Percentiles rank a stretch among this genome's conserved stretches.
Conservation (phyloP, 1,140 invertebrate species). For the Diachasmimorpha longicaudata region DNA sequence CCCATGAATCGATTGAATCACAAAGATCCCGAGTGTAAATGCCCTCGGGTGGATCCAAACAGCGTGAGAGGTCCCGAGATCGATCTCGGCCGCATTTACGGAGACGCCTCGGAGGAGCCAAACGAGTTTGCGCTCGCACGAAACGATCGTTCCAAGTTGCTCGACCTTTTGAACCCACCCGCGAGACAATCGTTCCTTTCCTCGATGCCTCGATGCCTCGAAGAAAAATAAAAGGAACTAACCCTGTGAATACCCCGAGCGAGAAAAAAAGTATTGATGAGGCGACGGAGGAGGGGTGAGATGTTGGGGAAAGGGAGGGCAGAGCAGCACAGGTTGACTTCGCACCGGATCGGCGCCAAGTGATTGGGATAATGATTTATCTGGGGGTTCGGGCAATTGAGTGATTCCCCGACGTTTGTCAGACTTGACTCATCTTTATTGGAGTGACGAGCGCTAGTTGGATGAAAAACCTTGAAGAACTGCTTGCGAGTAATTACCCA, state of each 20-base stretch:
- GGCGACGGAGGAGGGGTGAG: neutral
- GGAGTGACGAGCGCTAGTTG: neutral
- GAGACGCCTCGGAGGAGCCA: slow-evolving; percentile 22
- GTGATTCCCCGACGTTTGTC: neutral
- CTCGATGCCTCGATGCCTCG: neutral
- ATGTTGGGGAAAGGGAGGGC: too few relatives aligned
- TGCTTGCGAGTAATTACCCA: neutral
- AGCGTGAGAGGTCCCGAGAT: slow-evolving; percentile 11
- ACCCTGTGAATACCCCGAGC: neutral
- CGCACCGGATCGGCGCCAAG: neutral
- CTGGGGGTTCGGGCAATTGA: neutral
- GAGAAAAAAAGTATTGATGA: neutral
- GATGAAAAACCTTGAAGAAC: neutral
- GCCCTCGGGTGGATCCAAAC: neutral
- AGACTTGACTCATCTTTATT: neutral
- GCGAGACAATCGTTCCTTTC: slow-evolving; percentile 2
- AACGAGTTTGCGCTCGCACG: slow-evolving; percentile 28
- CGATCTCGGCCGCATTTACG: slow-evolving; percentile 25
- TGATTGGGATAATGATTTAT: neutral
- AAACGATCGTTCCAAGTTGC: slow-evolving; percentile 20
- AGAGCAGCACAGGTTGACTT: neutral
- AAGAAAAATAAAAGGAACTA: neutral
- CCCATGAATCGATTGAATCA: slow-evolving; percentile 15
- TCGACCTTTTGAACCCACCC: slow-evolving; percentile 25
- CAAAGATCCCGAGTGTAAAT: slow-evolving; percentile 11